These are phyloP conservation scores for Caenorhabditis remanei DNA, from an alignment of 1,140 invertebrate species.

Conservation along the genomic window DNA sequence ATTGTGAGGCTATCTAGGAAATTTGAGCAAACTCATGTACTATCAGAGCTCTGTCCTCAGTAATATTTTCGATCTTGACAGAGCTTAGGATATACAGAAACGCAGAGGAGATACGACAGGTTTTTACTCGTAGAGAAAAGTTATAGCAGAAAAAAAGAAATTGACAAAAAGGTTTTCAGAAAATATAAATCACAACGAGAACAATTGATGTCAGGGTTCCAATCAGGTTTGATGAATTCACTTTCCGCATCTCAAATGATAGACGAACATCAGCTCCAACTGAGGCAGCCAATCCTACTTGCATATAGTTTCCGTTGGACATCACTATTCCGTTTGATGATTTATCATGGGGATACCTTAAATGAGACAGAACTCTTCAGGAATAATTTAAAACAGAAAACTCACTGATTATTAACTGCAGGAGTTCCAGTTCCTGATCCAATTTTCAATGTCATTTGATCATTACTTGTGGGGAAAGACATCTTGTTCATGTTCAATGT, in stretches of 20 bases:
- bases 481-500: not conserved
- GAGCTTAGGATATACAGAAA: no score
- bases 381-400: not conserved
- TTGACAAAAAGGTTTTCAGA: not conserved
- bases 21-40: no score
- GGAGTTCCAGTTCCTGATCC: not conserved
- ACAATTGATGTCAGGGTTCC: no score
- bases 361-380: no score
- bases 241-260: not conserved
- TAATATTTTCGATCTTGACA: no score
- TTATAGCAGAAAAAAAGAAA: no score
- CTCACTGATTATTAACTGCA: not conserved
- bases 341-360: not conserved
- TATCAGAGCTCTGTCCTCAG: no score
- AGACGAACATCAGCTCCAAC: not conserved
- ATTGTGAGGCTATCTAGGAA: no score
- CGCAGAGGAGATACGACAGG: no score
- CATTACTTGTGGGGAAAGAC: not conserved
- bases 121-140: no score
- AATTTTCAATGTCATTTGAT: not conserved
- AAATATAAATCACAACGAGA: not conserved
- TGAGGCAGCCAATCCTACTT: not conserved
- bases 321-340: not conserved
- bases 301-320: not conserved
- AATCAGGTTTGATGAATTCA: no score